Evolutionary conservation across 2,113 vertebrate genomes (phyloP).

Genomic region (Sylvia atricapilla): DNA sequence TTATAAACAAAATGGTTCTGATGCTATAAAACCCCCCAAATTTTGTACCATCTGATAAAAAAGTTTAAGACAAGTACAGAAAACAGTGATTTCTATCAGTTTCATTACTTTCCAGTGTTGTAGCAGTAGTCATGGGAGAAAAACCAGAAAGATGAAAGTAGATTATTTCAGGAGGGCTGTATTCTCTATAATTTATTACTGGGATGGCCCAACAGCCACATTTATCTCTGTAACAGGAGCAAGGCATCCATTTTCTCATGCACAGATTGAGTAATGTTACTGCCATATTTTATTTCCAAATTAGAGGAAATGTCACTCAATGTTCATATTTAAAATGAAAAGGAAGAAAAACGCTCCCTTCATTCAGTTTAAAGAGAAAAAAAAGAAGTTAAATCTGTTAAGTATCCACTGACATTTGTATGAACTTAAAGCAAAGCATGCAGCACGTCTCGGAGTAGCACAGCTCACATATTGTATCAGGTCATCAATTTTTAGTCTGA

Average conservation of each 20-base stretch:
- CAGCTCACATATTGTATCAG: neutral
- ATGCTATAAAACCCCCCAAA: neutral
- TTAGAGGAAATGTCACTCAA: conserved; percentile 55
- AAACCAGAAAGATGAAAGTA: neutral
- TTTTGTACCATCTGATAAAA: neutral
- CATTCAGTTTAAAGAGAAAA: neutral
- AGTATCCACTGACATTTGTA: conserved; percentile 40
- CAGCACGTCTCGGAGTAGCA: neutral
- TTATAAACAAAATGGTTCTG: neutral
- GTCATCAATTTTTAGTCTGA: neutral
- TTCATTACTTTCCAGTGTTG: neutral
- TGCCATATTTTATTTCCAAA: conserved; percentile 50
- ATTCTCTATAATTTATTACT: neutral
- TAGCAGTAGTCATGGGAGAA: neutral
- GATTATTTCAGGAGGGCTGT: neutral
- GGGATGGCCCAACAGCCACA: neutral
- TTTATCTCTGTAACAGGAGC: neutral
- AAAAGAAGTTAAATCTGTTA: conserved; percentile 21
- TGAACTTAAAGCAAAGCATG: neutral
- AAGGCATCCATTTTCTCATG: neutral
- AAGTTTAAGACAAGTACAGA: neutral
- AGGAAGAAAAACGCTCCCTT: neutral
- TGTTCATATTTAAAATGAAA: conserved; percentile 9
- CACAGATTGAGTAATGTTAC: conserved; percentile 6
- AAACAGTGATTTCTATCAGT: neutral